These are phyloP conservation scores for Nyctalus aviator DNA, from an alignment of 2,797 vertebrate species.

Conservation along the genomic window DNA sequence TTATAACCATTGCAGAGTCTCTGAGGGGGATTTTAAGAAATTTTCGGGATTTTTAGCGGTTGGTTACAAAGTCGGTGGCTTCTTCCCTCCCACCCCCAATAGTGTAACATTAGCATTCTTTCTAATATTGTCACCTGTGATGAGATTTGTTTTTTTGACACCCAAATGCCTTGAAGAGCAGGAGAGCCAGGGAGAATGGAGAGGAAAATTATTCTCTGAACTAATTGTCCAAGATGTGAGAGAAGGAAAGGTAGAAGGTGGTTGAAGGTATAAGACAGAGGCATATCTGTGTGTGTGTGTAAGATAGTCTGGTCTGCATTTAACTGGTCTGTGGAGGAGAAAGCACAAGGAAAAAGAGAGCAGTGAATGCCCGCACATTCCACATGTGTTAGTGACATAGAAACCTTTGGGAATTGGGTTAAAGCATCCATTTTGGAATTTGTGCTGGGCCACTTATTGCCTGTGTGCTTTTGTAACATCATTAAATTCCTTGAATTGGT, in stretches of 20 bases:
- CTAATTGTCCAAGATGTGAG: not conserved
- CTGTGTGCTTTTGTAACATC: not conserved
- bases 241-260: not conserved
- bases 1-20: not conserved
- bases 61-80: not conserved
- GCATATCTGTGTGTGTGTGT: not conserved
- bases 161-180: not conserved
- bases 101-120: not conserved
- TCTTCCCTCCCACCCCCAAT: not conserved
- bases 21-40: not conserved
- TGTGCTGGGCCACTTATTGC: not conserved
- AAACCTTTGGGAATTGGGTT: not conserved
- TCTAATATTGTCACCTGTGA: not conserved
- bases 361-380: not conserved
- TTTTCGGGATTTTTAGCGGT: conserved; percentile 1
- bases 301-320: not conserved
- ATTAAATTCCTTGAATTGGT: not conserved
- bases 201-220: not conserved
- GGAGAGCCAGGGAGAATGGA: not conserved
- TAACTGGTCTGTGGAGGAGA: not conserved
- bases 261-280: not conserved
- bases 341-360: not conserved
- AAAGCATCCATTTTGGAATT: not conserved
- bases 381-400: rapidly evolving
- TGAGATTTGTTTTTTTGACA: not conserved